Conservation (phyloP, 2,113 vertebrate species). For the Heterocephalus glaber region DNA sequence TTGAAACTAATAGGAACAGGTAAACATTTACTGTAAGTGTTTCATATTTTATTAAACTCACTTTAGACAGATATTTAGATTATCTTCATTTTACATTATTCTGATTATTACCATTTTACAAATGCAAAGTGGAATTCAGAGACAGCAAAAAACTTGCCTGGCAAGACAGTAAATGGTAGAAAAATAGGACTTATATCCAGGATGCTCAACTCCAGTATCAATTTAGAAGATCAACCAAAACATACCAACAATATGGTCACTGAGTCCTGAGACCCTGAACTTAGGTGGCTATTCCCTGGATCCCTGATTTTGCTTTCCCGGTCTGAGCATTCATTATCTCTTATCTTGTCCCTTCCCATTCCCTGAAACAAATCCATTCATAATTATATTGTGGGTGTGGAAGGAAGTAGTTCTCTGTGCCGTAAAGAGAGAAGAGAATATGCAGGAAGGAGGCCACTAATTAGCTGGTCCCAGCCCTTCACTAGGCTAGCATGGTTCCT, state of each 20-base stretch:
- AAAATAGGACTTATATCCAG: neutral
- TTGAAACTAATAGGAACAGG: neutral
- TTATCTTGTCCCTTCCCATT: neutral
- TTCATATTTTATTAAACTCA: neutral
- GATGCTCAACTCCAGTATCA: neutral
- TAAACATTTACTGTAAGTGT: neutral
- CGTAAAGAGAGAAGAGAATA: slow-evolving; percentile 24
- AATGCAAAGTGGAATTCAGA: neutral
- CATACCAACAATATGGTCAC: neutral
- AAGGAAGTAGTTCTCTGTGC: neutral
- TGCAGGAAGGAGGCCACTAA: slow-evolving; percentile 73
- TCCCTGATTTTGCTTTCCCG: neutral
- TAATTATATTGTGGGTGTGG: slow-evolving; percentile 4
- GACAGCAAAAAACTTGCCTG: neutral
- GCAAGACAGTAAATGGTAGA: neutral
- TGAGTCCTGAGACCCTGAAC: neutral
- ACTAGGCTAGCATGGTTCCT: slow-evolving; percentile 62
- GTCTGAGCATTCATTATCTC: slow-evolving; percentile 14
- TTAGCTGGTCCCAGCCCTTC: slow-evolving; percentile 70
- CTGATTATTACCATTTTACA: neutral
- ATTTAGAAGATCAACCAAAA: neutral
- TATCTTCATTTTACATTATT: neutral
- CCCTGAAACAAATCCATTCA: slow-evolving; percentile 63
- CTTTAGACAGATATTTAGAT: neutral
- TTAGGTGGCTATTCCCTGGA: neutral